A percentile compares a stretch with the other conserved stretches of the same genome.
phyloP scores from a whole-genome alignment of 2,888 invertebrate species.

The Nomada hirtipes region DNA sequence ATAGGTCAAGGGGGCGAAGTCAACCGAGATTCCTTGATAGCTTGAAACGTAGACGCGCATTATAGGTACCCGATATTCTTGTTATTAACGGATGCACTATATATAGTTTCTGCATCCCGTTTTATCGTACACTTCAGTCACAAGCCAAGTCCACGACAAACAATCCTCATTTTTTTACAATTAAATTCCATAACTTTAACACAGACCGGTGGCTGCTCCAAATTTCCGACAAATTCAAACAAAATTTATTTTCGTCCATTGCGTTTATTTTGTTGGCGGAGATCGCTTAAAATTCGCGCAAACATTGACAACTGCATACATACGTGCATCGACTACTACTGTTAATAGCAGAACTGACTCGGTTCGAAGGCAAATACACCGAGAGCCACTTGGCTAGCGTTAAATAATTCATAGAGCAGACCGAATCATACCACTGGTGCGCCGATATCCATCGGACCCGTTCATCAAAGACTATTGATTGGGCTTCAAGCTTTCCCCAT shows the following conservation, averaged over 20 bases:
- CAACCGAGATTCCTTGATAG: constrained; percentile 48
- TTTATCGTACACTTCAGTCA: not conserved
- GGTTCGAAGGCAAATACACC: constrained; percentile 76
- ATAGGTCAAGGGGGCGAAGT: constrained; percentile 68
- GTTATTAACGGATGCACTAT: constrained; percentile 15
- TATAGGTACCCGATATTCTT: constrained; percentile 9
- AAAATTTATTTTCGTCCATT: too few species aligned
- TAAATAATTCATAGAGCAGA: constrained; percentile 79
- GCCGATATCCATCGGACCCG: constrained; percentile 72
- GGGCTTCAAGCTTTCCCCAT: constrained; percentile 57
- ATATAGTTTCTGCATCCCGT: not conserved
- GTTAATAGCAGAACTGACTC: constrained; percentile 45
- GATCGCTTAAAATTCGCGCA: not conserved
- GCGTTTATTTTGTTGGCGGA: too few species aligned
- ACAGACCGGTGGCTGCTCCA: too few species aligned
- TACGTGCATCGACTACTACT: constrained; percentile 55
- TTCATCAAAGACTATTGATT: constrained; percentile 76
- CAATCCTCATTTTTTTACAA: too few species aligned
- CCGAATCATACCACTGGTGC: constrained; percentile 55
- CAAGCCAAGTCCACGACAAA: not conserved
- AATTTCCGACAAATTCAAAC: too few species aligned
- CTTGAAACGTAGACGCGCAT: constrained; percentile 5
- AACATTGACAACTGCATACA: constrained; percentile 43
- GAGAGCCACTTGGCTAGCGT: constrained; percentile 77
- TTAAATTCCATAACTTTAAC: too few species aligned